phyloP scores from a whole-genome alignment of 2,113 vertebrate genomes.

The Manacus vitellinus region DNA sequence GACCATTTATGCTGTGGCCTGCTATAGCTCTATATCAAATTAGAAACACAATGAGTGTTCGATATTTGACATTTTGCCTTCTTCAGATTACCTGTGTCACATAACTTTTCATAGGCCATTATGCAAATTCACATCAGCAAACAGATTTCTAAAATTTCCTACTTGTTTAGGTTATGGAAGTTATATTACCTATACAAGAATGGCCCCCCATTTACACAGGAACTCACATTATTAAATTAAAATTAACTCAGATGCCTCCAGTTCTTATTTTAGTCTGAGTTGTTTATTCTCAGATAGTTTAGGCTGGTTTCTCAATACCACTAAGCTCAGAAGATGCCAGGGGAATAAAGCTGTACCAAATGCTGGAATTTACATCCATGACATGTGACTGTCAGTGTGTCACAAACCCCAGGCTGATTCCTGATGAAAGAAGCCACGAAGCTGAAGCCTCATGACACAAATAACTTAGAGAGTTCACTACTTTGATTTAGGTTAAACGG shows the following conservation, averaged over 20 bases:
- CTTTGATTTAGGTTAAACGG: neutral
- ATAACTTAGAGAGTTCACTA: neutral
- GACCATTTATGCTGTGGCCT: neutral
- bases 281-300: neutral
- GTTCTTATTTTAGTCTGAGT: neutral
- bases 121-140: neutral
- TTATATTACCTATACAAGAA: neutral
- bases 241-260: neutral
- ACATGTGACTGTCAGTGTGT: neutral
- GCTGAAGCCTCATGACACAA: neutral
- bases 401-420: neutral
- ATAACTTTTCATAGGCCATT: conserved; percentile 6
- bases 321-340: neutral
- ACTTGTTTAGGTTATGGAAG: neutral
- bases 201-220: neutral
- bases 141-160: conserved; percentile 24
- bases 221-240: neutral
- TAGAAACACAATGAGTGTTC: neutral
- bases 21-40: neutral
- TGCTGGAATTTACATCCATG: neutral
- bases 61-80: conserved; percentile 35
- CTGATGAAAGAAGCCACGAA: neutral
- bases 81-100: neutral
- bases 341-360: neutral
- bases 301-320: neutral